Evolutionary conservation across 2,888 invertebrate species (phyloP).

Genomic region (Stegophylla sp.): DNA sequence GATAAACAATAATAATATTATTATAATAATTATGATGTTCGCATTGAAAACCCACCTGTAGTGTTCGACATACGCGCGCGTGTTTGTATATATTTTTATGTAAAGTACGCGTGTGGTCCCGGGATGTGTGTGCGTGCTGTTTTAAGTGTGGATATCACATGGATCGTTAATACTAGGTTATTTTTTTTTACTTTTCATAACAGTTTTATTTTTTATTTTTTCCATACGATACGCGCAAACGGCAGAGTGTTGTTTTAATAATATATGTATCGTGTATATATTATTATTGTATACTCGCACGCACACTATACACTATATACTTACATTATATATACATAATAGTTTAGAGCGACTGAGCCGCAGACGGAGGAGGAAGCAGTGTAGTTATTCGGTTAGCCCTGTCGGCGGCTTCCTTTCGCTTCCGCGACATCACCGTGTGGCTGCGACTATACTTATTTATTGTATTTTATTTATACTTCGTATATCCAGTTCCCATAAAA

Average conservation of each 20-base stretch:
- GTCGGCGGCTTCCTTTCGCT: conserved; percentile 49
- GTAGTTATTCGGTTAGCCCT: conserved; percentile 41
- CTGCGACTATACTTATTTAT: background rate
- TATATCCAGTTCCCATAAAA: conserved; percentile 17
- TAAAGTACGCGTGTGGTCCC: conserved; percentile 29
- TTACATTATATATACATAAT: background rate
- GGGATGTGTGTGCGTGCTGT: background rate
- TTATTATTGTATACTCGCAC: too few species aligned
- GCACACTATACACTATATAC: background rate
- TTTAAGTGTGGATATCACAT: conserved; percentile 15
- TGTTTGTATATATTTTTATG: background rate
- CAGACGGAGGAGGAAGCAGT: conserved; percentile 6
- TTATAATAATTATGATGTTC: too few species aligned
- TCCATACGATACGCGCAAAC: too few species aligned
- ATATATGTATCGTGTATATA: background rate
- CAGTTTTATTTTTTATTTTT: background rate
- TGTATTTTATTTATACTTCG: background rate
- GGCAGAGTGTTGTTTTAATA: conserved; percentile 19
- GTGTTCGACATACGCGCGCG: too few species aligned
- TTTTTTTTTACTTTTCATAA: conserved; percentile 45
- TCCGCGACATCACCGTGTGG: conserved; percentile 31
- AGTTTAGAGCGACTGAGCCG: background rate
- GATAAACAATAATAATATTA: too few species aligned
- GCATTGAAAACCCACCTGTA: too few species aligned
- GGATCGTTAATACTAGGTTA: conserved; percentile 40